Percentiles rank a stretch among this genome's conserved stretches.
These are phyloP conservation scores for Echiichthys vipera DNA, from an alignment of 2,797 vertebrate species.

Conservation along the genomic window DNA sequence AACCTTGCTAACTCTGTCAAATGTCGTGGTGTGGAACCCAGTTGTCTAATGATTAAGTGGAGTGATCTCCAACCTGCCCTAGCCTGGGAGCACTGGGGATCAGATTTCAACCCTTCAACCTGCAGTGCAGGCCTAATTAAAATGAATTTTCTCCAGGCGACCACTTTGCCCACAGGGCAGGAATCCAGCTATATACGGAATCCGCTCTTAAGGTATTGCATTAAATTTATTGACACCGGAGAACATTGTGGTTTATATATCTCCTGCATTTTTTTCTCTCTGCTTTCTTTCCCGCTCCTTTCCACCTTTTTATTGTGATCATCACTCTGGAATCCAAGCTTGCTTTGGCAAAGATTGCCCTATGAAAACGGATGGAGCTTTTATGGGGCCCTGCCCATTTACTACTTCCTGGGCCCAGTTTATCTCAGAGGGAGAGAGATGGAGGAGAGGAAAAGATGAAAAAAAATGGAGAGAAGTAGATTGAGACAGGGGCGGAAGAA, in stretches of 20 bases:
- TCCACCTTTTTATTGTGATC: slow-evolving; percentile 84
- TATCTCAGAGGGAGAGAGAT: slow-evolving; percentile 56
- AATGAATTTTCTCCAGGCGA: slow-evolving; percentile 87
- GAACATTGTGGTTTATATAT: slow-evolving; percentile 84
- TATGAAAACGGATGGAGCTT: slow-evolving; percentile 80
- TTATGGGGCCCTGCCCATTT: slow-evolving; percentile 79
- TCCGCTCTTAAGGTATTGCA: slow-evolving; percentile 83
- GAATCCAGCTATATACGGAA: slow-evolving; percentile 78
- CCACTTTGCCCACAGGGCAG: slow-evolving; percentile 83
- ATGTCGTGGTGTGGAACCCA: slow-evolving; percentile 79
- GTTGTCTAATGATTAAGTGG: slow-evolving; percentile 87
- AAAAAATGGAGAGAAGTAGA: slow-evolving; percentile 53
- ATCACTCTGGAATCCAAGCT: slow-evolving; percentile 82
- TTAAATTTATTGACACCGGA: slow-evolving; percentile 82
- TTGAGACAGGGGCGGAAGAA: slow-evolving; percentile 55
- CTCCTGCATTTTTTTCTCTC: slow-evolving; percentile 61
- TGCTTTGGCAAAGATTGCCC: slow-evolving; percentile 83
- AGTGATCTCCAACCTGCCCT: slow-evolving; percentile 85
- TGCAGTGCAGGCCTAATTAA: slow-evolving; percentile 86
- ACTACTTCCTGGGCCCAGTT: slow-evolving; percentile 78
- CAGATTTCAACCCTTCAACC: slow-evolving; percentile 84
- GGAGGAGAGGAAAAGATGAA: slow-evolving; percentile 34
- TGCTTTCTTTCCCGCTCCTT: slow-evolving; percentile 64
- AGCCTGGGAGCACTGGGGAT: slow-evolving; percentile 80
- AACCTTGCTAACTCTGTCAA: slow-evolving; percentile 78